These are phyloP conservation scores for Lophochroa leadbeateri DNA, from an alignment of 2,113 vertebrate genomes.

Conservation along the genomic window DNA sequence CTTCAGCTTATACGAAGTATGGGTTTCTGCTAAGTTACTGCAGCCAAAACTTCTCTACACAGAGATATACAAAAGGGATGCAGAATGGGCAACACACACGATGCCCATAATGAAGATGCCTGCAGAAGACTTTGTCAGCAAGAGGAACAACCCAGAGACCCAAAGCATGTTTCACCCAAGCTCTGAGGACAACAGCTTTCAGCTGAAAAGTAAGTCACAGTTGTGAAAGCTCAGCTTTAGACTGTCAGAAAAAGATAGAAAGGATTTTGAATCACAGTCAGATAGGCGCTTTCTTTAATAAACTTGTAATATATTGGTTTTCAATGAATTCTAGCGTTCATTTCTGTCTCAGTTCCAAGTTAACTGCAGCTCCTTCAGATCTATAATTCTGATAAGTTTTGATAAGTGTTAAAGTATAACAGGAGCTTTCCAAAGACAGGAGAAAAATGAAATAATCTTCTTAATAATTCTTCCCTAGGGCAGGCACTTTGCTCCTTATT, in stretches of 20 bases:
- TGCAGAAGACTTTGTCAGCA: not conserved
- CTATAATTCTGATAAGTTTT: not conserved
- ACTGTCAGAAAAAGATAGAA: not conserved
- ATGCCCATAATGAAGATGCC: not conserved
- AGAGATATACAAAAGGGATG: not conserved
- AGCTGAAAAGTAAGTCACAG: not conserved
- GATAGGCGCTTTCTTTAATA: not conserved
- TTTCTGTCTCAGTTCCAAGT: not conserved
- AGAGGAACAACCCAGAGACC: not conserved
- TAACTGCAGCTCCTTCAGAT: not conserved
- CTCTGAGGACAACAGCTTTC: not conserved
- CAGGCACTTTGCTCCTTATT: not conserved
- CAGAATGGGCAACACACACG: accelerated
- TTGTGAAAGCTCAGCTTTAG: not conserved
- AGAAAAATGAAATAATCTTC: not conserved
- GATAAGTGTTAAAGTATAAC: not conserved
- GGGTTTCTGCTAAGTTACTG: not conserved
- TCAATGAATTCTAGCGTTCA: not conserved
- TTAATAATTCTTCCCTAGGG: not conserved
- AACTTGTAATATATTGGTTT: not conserved
- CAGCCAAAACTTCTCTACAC: not conserved
- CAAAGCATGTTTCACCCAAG: not conserved
- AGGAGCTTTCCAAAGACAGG: not conserved
- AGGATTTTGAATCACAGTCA: not conserved
- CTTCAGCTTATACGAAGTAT: not conserved